Base-by-base conservation (phyloP, 2,888 invertebrate species). In the Catocala nupta region DNA sequence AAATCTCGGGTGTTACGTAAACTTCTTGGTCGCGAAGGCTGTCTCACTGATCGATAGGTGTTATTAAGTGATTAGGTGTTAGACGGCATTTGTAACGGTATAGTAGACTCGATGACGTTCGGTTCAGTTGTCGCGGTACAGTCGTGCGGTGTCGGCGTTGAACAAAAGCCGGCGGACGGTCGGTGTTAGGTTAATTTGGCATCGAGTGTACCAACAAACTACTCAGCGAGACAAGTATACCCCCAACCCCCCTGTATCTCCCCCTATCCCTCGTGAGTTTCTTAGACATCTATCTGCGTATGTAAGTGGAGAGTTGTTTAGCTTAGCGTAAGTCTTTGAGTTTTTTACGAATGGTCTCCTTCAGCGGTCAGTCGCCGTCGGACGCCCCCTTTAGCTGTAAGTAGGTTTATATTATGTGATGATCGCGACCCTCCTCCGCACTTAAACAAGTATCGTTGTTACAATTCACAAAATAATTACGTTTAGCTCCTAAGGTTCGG, bases 161-260 rank as follows among this genome's bases (percentile, higher is more conserved):
- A 90, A 90, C 91, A 90, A 90, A 89, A 77, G 68, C 65, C 81
- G 81, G 70, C 70, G 71, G 68, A 73, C 68, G 76, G 77, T 74
- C 73, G 80, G 75, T 67, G 70, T 85, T 92, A 93, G 92, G 87
- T 90, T 93, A 91, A 90, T 90, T 79, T 83, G 81, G 77, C 90
- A 89, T 90, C 80, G 77, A 91, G 88, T 92, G 92, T 91, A 80
- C 83, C 85, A 91, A 92, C 92, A 92, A 92, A 93, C 89, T 85
- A 81, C 78, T 88, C 90, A 91, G 93, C 93, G 93, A 91, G 93
- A 91, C 86, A 81, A 79, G 69, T 73, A 66, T 72, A 73, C 72
- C 69, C 69, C 71, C 70, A 71, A 60, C 68, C 66, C 55, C 61
- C 65, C 60, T 65, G 67, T 66, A 65, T 67, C 63, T 66, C 65